Conservation (phyloP, 2,113 vertebrate species). For the Plotosus lineatus region DNA sequence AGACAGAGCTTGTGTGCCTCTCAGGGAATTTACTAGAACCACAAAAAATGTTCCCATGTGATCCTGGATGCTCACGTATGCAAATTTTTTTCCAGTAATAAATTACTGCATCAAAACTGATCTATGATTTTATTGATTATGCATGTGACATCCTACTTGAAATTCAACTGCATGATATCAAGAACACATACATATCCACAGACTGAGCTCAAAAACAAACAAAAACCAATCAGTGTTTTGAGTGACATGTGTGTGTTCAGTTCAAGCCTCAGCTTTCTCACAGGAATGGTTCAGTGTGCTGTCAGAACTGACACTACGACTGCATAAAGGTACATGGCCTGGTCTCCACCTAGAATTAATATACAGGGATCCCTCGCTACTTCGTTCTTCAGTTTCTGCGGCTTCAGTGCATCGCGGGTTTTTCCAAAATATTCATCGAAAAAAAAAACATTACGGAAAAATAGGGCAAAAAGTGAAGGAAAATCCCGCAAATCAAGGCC, state of each 20-base stretch:
- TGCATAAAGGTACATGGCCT: constrained; percentile 56
- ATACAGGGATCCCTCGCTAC: too few species aligned
- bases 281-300: constrained; percentile 63
- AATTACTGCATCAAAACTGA: neutral
- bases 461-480: too few species aligned
- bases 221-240: constrained; percentile 16
- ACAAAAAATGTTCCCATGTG: neutral
- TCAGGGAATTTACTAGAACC: neutral
- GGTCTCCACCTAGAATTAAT: neutral
- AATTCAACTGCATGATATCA: constrained; percentile 2
- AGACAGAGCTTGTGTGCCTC: neutral
- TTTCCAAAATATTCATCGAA: too few species aligned
- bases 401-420: too few species aligned
- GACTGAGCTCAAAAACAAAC: neutral
- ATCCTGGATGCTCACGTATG: neutral
- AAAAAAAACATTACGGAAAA: too few species aligned
- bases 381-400: too few species aligned
- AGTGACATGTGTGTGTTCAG: constrained; percentile 53
- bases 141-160: neutral
- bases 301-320: constrained; percentile 60
- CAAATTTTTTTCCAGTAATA: neutral
- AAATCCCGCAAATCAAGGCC: too few species aligned
- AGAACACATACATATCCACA: neutral
- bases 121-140: neutral
- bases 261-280: constrained; percentile 46